Evolutionary conservation across 2,797 vertebrate genomes (phyloP), one percentile per base, ranked within the genome.

Genomic region (Nyctalus aviator): DNA sequence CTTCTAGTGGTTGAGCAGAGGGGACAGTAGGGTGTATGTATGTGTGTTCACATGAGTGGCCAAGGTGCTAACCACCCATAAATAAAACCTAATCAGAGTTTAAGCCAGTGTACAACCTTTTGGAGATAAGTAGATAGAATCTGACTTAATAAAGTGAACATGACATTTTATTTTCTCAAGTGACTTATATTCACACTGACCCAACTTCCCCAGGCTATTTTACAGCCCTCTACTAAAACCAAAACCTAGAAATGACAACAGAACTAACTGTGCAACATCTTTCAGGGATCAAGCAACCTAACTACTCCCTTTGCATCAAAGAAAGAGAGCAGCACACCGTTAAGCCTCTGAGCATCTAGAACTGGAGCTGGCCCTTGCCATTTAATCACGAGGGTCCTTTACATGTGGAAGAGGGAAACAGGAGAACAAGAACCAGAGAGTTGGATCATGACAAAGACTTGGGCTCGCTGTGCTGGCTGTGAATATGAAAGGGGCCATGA

Each of bases 181-280:
- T 85, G 62, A 88, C n/a, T 71, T 72, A 71, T 5, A 79, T 68
- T 37, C 46, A 84, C 5, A 25, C 7, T 57, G 20, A 69, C 84
- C 35, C 69, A 83, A 64, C 64, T 62, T 69, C 64, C 37, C 44
- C 64, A 7, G 14, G 21, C 66, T n/a, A 88, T 71, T 87, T 90
- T 82, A 85, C 3, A 90, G 83, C 15, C 46, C 20, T 50, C 72
- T 79, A 46, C 64, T 83, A 66, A 89, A 91, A 84, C 35, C 21
- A 35, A 77, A 88, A 89, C 35, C 72, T 93, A 57, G 82, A 82
- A 95, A n/a, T 76, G 50, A 93, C 21, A 25, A 66, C 35, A 48
- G 14, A 71, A 2, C 13, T 76, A 86, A 78, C 37, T 73, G 10
- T 71, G 20, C 8, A 50, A 46, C 18, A 30, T 55, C 30, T 91